Conservation (phyloP, 2,113 vertebrate genomes). For the Helogale parvula region DNA sequence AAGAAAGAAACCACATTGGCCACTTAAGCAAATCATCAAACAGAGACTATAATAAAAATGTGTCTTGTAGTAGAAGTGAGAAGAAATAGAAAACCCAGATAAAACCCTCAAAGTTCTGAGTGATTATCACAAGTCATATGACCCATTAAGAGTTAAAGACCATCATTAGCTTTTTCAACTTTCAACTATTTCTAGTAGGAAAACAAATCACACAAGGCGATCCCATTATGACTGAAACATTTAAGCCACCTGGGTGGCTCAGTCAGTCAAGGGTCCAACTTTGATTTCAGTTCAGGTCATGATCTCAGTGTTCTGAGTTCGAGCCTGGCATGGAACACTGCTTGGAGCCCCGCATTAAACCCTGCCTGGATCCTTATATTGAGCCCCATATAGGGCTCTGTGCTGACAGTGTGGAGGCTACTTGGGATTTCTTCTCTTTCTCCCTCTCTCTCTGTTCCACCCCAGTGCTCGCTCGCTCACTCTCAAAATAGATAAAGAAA, state of each 20-base stretch:
- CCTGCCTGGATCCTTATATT: no score
- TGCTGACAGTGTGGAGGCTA: no score
- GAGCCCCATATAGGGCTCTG: no score
- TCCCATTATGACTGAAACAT: not conserved
- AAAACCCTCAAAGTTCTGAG: not conserved
- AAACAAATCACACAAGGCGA: not conserved
- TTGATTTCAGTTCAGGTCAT: no score
- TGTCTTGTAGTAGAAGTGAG: not conserved
- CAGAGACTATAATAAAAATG: not conserved
- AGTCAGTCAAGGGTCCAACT: no score
- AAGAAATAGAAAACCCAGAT: not conserved
- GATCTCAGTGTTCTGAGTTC: no score
- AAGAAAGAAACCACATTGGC: not conserved
- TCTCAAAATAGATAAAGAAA: no score
- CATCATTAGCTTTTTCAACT: not conserved
- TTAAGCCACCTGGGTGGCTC: not conserved
- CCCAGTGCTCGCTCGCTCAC: no score
- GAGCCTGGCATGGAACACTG: no score
- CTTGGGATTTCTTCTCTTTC: no score
- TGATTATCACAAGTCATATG: not conserved
- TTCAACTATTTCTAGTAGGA: not conserved
- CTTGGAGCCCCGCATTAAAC: no score
- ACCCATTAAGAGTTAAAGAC: not conserved
- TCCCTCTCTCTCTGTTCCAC: no score
- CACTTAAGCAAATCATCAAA: not conserved